Evolutionary conservation across 2,888 invertebrate species (phyloP), one percentile per base, ranked within the genome.

Genomic region (Zele albiditarsus): DNA sequence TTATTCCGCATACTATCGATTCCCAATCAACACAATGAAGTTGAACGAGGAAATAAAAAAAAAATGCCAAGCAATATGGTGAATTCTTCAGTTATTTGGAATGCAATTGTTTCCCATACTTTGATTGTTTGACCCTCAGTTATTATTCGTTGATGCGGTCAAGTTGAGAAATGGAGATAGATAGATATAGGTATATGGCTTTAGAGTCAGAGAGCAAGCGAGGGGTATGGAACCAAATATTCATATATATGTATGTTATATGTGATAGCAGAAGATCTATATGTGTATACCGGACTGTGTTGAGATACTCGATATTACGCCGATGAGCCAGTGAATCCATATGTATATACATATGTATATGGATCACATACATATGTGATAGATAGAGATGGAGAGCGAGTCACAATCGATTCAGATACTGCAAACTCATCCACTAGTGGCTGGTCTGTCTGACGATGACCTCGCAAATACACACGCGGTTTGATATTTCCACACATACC

Each of bases 391-490:
- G n/a, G 66, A 66, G 28, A 38, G 66, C 20, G 33, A 49, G 23
- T 57, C n/a, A 31, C 72, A 49, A 73, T 78, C 77, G 77, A 79
- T 77, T 74, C 60, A 73, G 75, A 77, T 77, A 74, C 74, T 73
- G 73, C 72, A 77, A 78, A 73, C 70, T 73, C 76, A 79, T 75
- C 74, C 75, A 76, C 68, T 67, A 75, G 62, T 77, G 49, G 53
- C 25, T 67, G 46, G 38, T 33, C n/a, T 38, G 23, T 33, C 65
- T 28, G 25, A 67, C 16, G 42, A 27, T 28, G 14, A 66, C 65
- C 27, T 33, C 65, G 4, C 33, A 28, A 53, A 49, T 62, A 12
- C 16, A 28, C 14, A 16, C 16, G 16, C 62, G 28, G 8, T 33
- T 72, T 16, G 23, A n/a, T 16, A 33, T 28, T 14, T 57, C 28